Evolutionary conservation across 2,797 vertebrate genomes (phyloP), one percentile per base, ranked within the genome.

Genomic region (Avahi laniger): DNA sequence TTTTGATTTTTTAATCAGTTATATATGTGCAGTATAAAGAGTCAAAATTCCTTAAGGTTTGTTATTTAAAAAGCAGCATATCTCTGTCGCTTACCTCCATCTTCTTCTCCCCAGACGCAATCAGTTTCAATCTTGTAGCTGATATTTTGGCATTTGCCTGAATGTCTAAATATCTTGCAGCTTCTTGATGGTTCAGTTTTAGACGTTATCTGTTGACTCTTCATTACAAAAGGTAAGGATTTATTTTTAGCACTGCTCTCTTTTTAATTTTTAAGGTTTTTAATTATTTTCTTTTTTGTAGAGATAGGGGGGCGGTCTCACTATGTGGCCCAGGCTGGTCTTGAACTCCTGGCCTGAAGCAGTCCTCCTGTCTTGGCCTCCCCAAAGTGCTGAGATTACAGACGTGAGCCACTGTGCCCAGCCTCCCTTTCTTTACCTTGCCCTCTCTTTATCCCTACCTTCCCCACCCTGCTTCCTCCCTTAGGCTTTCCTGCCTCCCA

Each of bases 1-100:
- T 18, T 93, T 94, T 87, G 79, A 24, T 5, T 33, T 90, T 92
- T 72, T 52, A 41, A 81, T 93, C 17, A 79, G 30, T 76, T 94
- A 28, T 38, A 24, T 52, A 61, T 33, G 17, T 3, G 24, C 12
- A 86, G n/a, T 43, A 54, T 52, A 91, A 84, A 76, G 70, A 95
- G 35, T 79, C 57, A 72, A 41, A 63, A 24, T 81, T 96, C 43
- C 38, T 67, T 82, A 63, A 93, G 76, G 20, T 38, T 79, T 80
- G 20, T 48, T 93, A 59, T 79, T 83, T 78, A 67, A 87, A 94
- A 73, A 73, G 73, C 22, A 72, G 59, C 35, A 28, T 46, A 75
- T 78, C 12, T 63, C 54, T 78, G 15, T 63, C 20, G 82, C 87
- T 95, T 22, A 54, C 30, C 33, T 83, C 43, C 11, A 4, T 50